Percentiles rank a stretch among this genome's conserved stretches.
Evolutionary conservation across 2,797 vertebrate species (phyloP).

Genomic region (Brotogeris chrysoptera): DNA sequence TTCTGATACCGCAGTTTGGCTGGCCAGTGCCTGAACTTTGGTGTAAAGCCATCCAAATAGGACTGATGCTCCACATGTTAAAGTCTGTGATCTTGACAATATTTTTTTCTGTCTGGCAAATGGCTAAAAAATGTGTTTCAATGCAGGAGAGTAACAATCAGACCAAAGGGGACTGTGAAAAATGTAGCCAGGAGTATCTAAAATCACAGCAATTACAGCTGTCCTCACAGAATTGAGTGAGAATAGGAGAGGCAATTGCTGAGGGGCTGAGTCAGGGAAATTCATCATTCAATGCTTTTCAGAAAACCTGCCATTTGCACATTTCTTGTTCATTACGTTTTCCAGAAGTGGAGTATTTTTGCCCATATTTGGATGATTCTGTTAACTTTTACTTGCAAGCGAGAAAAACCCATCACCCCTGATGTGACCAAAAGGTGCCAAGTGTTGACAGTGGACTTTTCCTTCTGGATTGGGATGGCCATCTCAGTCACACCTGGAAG

Average conservation of each 20-base stretch:
- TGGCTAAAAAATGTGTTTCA: neutral
- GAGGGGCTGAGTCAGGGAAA: neutral
- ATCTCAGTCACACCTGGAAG: neutral
- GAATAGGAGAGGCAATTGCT: neutral
- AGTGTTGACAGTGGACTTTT: neutral
- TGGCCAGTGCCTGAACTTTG: neutral
- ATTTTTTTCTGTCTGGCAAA: neutral
- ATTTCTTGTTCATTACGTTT: neutral
- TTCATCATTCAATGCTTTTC: neutral
- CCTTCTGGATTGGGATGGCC: neutral
- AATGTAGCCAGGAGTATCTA: neutral
- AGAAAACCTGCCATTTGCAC: neutral
- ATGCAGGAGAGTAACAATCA: neutral
- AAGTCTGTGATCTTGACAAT: neutral
- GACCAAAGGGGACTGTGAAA: neutral
- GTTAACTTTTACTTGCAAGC: neutral
- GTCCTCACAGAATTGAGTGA: neutral
- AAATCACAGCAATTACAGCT: neutral
- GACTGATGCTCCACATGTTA: neutral
- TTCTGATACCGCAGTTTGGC: neutral
- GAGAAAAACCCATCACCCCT: neutral
- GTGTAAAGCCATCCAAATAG: neutral
- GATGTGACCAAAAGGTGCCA: neutral
- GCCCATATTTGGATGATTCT: neutral
- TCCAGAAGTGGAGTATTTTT: neutral